Conservation (phyloP, 2,797 vertebrate genomes). For the Allobates femoralis region DNA sequence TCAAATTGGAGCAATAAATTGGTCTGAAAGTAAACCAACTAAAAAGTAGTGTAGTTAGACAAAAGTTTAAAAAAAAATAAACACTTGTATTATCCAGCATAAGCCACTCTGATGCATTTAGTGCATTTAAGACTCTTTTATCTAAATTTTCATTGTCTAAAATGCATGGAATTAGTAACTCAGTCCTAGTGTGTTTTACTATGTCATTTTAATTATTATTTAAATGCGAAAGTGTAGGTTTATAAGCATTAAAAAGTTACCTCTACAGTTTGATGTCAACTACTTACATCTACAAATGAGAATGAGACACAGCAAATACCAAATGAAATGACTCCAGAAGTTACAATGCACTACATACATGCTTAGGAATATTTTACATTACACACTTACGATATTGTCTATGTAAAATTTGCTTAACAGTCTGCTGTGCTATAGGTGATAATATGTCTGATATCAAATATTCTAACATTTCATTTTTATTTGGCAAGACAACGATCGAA, state of each 20-base stretch:
- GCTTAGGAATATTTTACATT: not conserved
- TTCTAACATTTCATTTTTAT: slow-evolving; percentile 24
- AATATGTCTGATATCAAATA: slow-evolving; percentile 22
- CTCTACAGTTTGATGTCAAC: not conserved
- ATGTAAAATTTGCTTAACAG: not conserved
- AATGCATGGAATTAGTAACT: too few species aligned
- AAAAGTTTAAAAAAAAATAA: too few species aligned
- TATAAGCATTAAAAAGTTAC: not conserved
- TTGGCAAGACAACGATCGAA: not conserved
- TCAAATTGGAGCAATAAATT: too few species aligned
- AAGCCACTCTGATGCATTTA: too few species aligned
- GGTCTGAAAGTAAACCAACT: too few species aligned
- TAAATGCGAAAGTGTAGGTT: too few species aligned
- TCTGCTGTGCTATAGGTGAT: slow-evolving; percentile 32
- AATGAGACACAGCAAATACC: not conserved
- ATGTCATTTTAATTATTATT: not conserved
- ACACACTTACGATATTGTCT: not conserved
- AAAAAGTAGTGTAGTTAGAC: too few species aligned
- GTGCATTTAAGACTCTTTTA: too few species aligned
- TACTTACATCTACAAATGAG: not conserved
- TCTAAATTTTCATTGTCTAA: too few species aligned
- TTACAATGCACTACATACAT: too few species aligned
- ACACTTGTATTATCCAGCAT: too few species aligned
- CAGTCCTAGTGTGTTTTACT: too few species aligned
- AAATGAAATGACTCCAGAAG: not conserved